Base-by-base conservation (phyloP, 2,888 invertebrate genomes). In the Dugesia japonica region DNA sequence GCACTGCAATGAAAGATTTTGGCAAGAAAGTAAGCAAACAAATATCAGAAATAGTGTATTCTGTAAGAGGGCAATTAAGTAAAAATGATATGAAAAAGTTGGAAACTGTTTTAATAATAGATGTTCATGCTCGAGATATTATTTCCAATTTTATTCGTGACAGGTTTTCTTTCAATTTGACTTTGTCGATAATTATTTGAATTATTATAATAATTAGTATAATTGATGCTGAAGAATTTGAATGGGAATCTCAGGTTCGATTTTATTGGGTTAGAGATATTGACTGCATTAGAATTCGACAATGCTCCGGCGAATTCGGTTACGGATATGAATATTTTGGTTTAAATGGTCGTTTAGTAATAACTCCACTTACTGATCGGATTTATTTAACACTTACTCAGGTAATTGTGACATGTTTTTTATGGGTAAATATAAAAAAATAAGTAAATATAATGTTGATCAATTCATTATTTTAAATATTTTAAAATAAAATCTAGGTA, bases 301-400 rank as follows among this genome's bases (percentile, higher is more conserved):
- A 78, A 75, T 78, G 78, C 31, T 72, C 77, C 4, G 78, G 78
- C 1, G 77, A 78, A 38, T 78, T 78, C 31, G 28, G 42, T 1
- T 78, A 78, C 28, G 78, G 78, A 26, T 71, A 78, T 42, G 78
- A 78, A 72, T 78, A 78, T 71, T 72, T 78, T 26, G 78, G 78
- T 7, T 75, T 78, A 23, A 78, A 78, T 56, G 78, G 78, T n/a
- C 42, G 78, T 7, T 71, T 78, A 20, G 78, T 78, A 1, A 78
- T 78, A 13, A 78, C 78, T 17, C 78, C 78, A 0, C 75, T 78
- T 17, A 78, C 78, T 28, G 78, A 78, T 26, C 23, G 74, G 0
- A 78, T 79, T 0, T 79, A 78, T 71, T 73, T 78, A 7, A 78
- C 78, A 1, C 75, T 78, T n/a, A 78, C 77, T 27, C 78, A 76